Evolutionary conservation across 2,888 invertebrate genomes (phyloP).

Genomic region (Arctia plantaginis): DNA sequence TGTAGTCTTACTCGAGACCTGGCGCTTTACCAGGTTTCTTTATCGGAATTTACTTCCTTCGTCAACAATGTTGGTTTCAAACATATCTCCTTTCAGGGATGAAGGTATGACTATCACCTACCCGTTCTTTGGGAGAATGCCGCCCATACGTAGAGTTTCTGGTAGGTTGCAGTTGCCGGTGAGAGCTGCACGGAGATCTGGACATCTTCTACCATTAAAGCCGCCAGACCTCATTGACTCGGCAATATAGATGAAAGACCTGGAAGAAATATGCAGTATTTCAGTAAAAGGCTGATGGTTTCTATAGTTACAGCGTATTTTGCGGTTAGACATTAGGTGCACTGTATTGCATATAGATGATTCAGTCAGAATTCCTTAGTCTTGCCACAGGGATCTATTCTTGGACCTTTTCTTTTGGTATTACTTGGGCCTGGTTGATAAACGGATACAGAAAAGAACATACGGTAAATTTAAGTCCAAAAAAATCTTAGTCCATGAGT

Average conservation of each 20-base stretch:
- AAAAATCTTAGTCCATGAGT: too few species aligned
- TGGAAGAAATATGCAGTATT: constrained; percentile 33
- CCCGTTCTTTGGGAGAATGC: constrained; percentile 62
- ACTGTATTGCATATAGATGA: too few species aligned
- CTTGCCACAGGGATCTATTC: too few species aligned
- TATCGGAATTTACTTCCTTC: neutral
- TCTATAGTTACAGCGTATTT: neutral
- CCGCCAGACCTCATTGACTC: constrained; percentile 60
- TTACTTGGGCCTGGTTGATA: too few species aligned
- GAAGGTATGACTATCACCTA: constrained; percentile 28
- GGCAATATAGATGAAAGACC: constrained; percentile 58
- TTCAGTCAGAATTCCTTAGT: neutral
- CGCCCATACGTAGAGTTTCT: constrained; percentile 58
- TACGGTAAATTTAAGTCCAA: too few species aligned
- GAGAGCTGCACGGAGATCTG: constrained; percentile 44
- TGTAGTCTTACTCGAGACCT: neutral
- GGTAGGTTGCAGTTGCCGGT: constrained; percentile 47
- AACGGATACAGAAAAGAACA: too few species aligned
- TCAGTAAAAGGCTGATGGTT: neutral
- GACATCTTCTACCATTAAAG: constrained; percentile 57
- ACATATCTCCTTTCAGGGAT: neutral
- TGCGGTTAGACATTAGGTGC: neutral
- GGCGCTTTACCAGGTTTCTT: neutral
- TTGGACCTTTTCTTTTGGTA: too few species aligned
- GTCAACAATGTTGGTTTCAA: neutral